Percentiles rank a stretch among this genome's conserved stretches.
phyloP scores from a whole-genome alignment of 2,113 vertebrate species.

The Promerops cafer region DNA sequence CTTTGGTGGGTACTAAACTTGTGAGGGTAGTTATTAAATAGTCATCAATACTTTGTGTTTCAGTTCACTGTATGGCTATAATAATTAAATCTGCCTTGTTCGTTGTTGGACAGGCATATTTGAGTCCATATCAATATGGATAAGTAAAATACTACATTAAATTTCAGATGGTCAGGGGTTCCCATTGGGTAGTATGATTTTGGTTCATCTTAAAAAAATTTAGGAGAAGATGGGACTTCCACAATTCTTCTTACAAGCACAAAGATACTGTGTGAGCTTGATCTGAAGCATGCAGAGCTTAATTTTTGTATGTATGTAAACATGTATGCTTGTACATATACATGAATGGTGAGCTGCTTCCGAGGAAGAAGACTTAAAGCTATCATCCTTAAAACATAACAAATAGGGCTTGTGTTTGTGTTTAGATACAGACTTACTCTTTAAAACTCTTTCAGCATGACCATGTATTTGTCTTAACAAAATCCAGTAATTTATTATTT shows the following conservation, averaged over 20 bases:
- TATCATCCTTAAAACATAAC: not conserved
- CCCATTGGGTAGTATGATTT: not conserved
- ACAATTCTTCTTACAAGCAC: not conserved
- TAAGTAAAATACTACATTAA: not conserved
- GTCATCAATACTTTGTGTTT: not conserved
- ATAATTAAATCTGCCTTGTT: not conserved
- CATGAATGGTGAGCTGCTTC: not conserved
- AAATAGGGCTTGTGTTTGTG: not conserved
- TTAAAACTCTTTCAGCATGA: not conserved
- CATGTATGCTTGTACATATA: fast-evolving
- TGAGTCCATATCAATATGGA: not conserved
- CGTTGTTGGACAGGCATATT: not conserved
- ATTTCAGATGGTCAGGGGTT: not conserved
- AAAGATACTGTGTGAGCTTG: not conserved
- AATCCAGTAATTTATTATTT: not conserved
- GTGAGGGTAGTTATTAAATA: not conserved
- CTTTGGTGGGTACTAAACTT: not conserved
- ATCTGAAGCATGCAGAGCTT: not conserved
- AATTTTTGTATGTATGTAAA: not conserved
- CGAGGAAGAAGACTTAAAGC: not conserved
- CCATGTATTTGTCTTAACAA: not conserved
- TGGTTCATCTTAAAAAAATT: not conserved
- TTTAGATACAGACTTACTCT: not conserved
- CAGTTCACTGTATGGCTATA: not conserved
- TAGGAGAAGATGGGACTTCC: fast-evolving